Conservation (phyloP, 2,888 invertebrate genomes). For the Melinaea menophilus region DNA sequence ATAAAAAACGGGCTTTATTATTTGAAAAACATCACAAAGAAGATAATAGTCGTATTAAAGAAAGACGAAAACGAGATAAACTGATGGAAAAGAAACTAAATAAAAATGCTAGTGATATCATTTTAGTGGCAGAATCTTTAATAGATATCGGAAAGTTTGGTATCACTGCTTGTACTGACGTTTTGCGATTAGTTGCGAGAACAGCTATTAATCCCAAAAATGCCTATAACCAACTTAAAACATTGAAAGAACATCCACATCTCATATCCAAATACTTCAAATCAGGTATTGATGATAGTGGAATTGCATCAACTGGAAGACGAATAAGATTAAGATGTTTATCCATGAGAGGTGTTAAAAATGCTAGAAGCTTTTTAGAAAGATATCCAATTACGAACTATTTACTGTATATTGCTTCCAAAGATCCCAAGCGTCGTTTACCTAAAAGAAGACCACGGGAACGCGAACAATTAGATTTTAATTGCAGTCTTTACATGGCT, state of each 20-base stretch:
- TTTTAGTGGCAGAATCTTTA: slow-evolving; percentile 36
- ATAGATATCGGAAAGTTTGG: slow-evolving; percentile 35
- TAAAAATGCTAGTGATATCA: slow-evolving; percentile 30
- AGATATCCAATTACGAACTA: slow-evolving; percentile 33
- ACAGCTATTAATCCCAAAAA: slow-evolving; percentile 35
- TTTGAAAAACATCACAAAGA: slow-evolving; percentile 27
- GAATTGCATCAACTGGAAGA: slow-evolving; percentile 32
- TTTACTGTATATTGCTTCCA: slow-evolving; percentile 34
- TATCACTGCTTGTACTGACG: slow-evolving; percentile 20
- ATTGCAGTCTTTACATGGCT: slow-evolving; percentile 47
- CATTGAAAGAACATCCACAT: slow-evolving; percentile 30
- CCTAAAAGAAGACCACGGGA: slow-evolving; percentile 24
- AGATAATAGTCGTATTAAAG: slow-evolving; percentile 24
- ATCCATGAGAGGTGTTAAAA: slow-evolving; percentile 30
- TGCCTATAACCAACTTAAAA: slow-evolving; percentile 28
- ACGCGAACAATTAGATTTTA: slow-evolving; percentile 31
- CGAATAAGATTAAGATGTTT: slow-evolving; percentile 35
- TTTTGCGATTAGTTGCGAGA: slow-evolving; percentile 31
- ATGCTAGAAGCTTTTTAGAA: slow-evolving; percentile 30
- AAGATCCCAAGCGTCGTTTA: slow-evolving; percentile 36
- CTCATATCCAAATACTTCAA: slow-evolving; percentile 25
- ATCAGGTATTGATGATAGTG: slow-evolving; percentile 29
- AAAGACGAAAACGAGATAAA: slow-evolving; percentile 27
- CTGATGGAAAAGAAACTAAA: slow-evolving; percentile 29
- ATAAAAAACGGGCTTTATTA: slow-evolving; percentile 17